These are phyloP conservation scores for Numenius phaeopus DNA, from an alignment of 2,797 vertebrate species.

Conservation along the genomic window DNA sequence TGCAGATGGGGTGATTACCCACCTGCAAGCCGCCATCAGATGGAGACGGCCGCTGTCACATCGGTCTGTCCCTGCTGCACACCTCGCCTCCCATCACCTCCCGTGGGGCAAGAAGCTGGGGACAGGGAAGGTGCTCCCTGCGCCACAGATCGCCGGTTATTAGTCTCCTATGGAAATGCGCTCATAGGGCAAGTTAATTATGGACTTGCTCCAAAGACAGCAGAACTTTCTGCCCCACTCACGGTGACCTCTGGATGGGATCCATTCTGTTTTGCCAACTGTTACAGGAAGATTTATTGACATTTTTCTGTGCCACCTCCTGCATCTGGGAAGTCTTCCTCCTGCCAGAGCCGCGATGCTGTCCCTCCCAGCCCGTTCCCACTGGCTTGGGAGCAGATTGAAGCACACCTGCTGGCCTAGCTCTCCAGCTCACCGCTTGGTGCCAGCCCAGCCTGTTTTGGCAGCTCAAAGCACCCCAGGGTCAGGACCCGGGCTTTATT, in stretches of 20 bases:
- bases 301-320: not conserved
- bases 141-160: rapidly evolving
- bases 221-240: not conserved
- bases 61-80: not conserved
- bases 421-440: not conserved
- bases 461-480: rapidly evolving
- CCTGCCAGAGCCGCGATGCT: not conserved
- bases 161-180: not conserved
- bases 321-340: not conserved
- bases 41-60: rapidly evolving
- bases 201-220: not conserved
- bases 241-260: not conserved
- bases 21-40: not conserved
- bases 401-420: too few species aligned
- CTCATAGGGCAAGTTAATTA: not conserved
- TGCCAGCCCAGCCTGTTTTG: not conserved
- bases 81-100: not conserved
- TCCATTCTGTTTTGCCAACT: not conserved
- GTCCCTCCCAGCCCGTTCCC: rapidly evolving
- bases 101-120: not conserved
- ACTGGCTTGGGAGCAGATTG: not conserved
- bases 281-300: not conserved
- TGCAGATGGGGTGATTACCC: not conserved
- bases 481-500: not conserved
- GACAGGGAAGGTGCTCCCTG: not conserved